Evolutionary conservation across 2,888 invertebrate genomes (phyloP).

Genomic region (Carpatolechia fugitivella): DNA sequence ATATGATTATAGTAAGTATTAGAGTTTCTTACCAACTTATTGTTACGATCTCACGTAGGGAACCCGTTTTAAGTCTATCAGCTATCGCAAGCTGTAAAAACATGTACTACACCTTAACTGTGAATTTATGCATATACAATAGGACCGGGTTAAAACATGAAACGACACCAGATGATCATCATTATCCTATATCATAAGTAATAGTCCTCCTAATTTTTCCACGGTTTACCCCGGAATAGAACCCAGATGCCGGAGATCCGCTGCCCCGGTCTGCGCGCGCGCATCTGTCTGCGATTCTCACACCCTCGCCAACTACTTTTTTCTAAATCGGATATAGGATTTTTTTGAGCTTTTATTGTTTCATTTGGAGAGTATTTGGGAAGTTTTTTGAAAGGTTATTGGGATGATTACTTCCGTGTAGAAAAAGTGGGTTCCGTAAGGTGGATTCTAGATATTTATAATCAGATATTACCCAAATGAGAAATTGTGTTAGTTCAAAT

Average conservation of each 20-base stretch:
- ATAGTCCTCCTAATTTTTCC: constrained; percentile 10
- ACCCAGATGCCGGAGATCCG: constrained; percentile 51
- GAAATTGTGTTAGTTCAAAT: background rate
- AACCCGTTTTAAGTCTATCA: no score
- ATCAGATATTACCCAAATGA: no score
- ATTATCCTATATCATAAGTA: constrained; percentile 29
- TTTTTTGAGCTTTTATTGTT: constrained; percentile 29
- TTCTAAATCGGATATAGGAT: constrained; percentile 28
- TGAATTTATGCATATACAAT: no score
- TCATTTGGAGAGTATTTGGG: constrained; percentile 13
- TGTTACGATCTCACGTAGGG: no score
- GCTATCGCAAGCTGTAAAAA: no score
- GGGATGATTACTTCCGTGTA: constrained; percentile 3
- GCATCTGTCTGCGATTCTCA: constrained; percentile 69
- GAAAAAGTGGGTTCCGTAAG: background rate
- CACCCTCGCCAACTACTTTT: constrained; percentile 45
- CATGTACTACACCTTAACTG: no score
- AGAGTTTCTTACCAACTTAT: no score
- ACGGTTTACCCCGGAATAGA: constrained; percentile 7
- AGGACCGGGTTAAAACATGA: background rate
- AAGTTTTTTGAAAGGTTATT: background rate
- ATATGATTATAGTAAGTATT: no score
- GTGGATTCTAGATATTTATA: no score
- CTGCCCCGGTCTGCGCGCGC: constrained; percentile 27
- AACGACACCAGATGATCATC: constrained; percentile 32